Evolutionary conservation across 2,797 vertebrate species (phyloP).

Genomic region (Cryptoblepharus egeriae): DNA sequence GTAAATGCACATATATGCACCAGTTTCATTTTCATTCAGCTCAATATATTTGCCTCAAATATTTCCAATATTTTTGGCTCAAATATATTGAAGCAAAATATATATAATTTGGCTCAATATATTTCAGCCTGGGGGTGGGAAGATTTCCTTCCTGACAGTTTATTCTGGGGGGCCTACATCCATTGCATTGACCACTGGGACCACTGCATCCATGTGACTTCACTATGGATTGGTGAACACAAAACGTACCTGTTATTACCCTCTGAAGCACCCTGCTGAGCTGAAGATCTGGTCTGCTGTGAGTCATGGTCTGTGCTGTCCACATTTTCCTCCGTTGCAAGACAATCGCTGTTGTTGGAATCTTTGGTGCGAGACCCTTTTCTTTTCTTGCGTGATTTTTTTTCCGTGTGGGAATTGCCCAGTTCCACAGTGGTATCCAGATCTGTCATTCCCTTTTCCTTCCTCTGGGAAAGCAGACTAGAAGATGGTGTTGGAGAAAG

Average conservation of each 20-base stretch:
- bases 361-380: neutral
- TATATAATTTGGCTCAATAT: too few relatives aligned
- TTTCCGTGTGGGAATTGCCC: neutral
- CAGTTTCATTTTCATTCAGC: too few relatives aligned
- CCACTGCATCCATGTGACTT: too few relatives aligned
- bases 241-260: constrained; percentile 10
- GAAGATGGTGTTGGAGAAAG: fast-evolving
- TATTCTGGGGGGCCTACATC: too few relatives aligned
- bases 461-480: neutral
- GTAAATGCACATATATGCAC: too few relatives aligned
- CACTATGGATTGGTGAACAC: fast-evolving
- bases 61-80: too few relatives aligned
- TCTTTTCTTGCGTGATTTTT: neutral
- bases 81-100: too few relatives aligned
- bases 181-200: too few relatives aligned
- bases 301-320: fast-evolving
- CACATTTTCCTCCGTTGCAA: neutral
- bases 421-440: fast-evolving
- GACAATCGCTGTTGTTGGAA: neutral
- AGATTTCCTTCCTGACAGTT: too few relatives aligned
- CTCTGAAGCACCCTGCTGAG: neutral
- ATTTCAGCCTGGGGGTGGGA: too few relatives aligned
- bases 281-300: fast-evolving
- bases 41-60: too few relatives aligned
- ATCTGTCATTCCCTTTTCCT: fast-evolving